Evolutionary conservation across 1,140 invertebrate genomes (phyloP).

Genomic region (Platyscapa corneri): DNA sequence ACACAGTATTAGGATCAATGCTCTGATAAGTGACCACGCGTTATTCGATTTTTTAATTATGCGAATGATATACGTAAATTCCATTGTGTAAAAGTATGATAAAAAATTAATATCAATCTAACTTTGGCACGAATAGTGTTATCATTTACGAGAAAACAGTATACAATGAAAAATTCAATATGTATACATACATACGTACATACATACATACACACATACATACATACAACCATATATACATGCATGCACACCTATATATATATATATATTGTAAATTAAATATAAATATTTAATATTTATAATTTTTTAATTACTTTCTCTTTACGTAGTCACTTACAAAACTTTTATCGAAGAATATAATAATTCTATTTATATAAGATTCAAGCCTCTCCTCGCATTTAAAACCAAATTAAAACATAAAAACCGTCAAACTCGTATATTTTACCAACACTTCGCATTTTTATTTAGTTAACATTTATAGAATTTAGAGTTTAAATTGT

Average conservation of each 20-base stretch:
- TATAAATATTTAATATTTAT: neutral
- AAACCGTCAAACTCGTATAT: neutral
- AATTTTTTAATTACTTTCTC: neutral
- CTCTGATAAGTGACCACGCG: constrained; percentile 22
- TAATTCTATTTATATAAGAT: constrained; percentile 4
- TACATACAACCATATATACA: no score
- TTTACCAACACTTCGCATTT: neutral
- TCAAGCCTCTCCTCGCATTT: neutral
- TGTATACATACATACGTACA: no score
- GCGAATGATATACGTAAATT: neutral
- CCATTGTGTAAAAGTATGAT: neutral
- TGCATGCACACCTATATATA: no score
- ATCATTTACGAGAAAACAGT: neutral
- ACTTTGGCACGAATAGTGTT: constrained; percentile 22
- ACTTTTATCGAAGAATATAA: neutral
- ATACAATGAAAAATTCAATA: no score
- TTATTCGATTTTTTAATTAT: neutral
- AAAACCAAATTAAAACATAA: neutral
- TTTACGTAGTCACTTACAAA: neutral
- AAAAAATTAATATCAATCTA: neutral
- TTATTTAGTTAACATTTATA: neutral
- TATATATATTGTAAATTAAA: no score
- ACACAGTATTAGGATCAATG: constrained; percentile 31
- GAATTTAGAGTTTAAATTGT: neutral
- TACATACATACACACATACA: no score